phyloP scores from a whole-genome alignment of 2,113 vertebrate genomes.

The Spilogale gracilis region DNA sequence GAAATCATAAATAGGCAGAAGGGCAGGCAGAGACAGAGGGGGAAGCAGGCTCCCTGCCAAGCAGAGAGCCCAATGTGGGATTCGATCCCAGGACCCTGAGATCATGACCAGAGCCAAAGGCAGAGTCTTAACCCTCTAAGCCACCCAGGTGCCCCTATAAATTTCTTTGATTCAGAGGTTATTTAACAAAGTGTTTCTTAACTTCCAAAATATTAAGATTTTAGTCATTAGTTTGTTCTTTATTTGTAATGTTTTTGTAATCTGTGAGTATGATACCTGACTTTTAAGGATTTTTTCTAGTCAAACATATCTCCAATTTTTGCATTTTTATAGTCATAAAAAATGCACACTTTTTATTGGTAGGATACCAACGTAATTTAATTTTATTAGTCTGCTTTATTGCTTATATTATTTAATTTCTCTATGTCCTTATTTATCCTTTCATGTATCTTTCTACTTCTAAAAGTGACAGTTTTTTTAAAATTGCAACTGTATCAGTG shows the following conservation, averaged over 20 bases:
- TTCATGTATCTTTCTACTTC: background rate
- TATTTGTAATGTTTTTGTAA: constrained; percentile 25
- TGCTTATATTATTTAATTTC: background rate
- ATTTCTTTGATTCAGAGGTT: background rate
- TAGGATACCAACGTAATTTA: background rate
- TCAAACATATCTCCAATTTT: background rate
- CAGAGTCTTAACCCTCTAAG: too few species aligned
- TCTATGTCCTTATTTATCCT: background rate
- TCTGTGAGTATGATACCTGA: background rate
- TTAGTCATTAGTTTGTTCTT: background rate
- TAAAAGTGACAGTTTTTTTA: background rate
- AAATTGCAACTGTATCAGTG: background rate
- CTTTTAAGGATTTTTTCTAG: background rate
- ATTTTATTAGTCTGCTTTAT: background rate
- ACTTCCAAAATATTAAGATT: background rate
- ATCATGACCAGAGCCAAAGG: too few species aligned
- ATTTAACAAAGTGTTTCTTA: background rate
- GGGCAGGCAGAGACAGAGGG: too few species aligned
- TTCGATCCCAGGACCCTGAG: too few species aligned
- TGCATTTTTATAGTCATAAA: background rate
- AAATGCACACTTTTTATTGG: background rate
- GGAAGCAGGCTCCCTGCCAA: too few species aligned
- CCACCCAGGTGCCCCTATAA: background rate
- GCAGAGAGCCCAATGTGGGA: too few species aligned
- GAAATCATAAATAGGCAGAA: too few species aligned